These are phyloP conservation scores for Acanthochromis polyacanthus DNA, from an alignment of 2,113 vertebrate species.

Conservation along the genomic window DNA sequence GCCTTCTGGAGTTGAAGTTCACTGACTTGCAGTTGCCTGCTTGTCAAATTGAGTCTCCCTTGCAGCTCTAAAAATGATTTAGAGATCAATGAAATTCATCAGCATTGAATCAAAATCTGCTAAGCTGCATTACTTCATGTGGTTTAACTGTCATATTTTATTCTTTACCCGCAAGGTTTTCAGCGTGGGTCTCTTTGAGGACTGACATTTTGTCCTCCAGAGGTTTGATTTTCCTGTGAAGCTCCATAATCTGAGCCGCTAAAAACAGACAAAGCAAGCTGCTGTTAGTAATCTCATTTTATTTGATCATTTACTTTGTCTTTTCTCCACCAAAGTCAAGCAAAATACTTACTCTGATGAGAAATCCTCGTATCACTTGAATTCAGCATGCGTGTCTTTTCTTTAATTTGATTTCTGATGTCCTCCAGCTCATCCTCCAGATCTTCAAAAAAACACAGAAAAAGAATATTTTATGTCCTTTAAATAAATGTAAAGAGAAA, in stretches of 20 bases:
- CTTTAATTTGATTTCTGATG: constrained; percentile 25
- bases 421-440: constrained; percentile 46
- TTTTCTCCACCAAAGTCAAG: not conserved
- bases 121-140: not conserved
- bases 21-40: constrained; percentile 44
- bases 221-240: constrained; percentile 30
- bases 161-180: constrained; percentile 38
- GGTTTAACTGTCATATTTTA: not conserved
- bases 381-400: not conserved
- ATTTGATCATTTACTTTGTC: not conserved
- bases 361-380: not conserved
- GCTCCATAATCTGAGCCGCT: constrained; percentile 59
- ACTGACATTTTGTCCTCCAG: constrained; percentile 26
- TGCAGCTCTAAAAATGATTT: constrained; percentile 43
- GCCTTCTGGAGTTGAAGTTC: constrained; percentile 14
- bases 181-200: constrained; percentile 1
- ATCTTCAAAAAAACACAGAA: constrained; percentile 27
- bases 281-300: not conserved
- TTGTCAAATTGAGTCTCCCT: constrained; percentile 11
- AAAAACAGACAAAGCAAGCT: not conserved
- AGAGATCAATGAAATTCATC: not conserved
- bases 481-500: not conserved
- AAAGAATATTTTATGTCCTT: not conserved
- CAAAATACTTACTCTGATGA: constrained; percentile 37
- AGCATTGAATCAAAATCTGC: accelerated